Evolutionary conservation across 2,113 vertebrate species (phyloP).

Genomic region (Eurypyga helias): DNA sequence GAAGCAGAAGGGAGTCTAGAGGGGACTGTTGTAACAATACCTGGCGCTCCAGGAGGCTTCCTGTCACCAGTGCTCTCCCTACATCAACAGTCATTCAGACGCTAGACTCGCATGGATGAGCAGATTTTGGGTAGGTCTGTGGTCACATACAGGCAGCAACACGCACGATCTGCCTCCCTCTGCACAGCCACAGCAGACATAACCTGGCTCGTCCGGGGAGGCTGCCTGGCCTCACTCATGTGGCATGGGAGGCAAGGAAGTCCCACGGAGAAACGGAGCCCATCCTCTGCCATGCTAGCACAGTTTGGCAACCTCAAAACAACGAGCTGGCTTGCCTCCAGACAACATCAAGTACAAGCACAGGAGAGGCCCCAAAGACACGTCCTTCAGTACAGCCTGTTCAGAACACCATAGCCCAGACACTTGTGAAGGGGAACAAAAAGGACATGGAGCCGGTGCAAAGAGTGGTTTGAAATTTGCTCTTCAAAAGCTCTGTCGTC

Average conservation of each 20-base stretch:
- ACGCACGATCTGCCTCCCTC: neutral
- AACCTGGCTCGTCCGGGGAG: neutral
- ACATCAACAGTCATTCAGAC: neutral
- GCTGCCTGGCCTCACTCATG: neutral
- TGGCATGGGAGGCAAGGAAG: neutral
- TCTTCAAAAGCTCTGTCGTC: neutral
- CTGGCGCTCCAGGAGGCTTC: neutral
- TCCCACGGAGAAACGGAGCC: neutral
- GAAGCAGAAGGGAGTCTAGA: neutral
- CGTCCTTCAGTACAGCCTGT: slow-evolving; percentile 26
- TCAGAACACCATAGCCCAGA: neutral
- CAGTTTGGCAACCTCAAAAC: slow-evolving; percentile 5
- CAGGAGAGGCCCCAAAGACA: slow-evolving; percentile 13
- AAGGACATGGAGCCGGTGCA: neutral
- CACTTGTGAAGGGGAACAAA: neutral
- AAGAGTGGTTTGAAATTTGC: neutral
- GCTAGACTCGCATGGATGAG: neutral
- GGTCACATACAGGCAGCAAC: neutral
- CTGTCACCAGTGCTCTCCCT: neutral
- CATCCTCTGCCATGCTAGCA: neutral
- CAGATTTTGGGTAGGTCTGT: neutral
- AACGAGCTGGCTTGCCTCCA: slow-evolving; percentile 6
- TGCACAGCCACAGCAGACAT: neutral
- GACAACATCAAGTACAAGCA: slow-evolving; percentile 12
- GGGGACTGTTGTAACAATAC: neutral